Base-by-base conservation (phyloP, 2,797 vertebrate species). In the Esox masquinongy region DNA sequence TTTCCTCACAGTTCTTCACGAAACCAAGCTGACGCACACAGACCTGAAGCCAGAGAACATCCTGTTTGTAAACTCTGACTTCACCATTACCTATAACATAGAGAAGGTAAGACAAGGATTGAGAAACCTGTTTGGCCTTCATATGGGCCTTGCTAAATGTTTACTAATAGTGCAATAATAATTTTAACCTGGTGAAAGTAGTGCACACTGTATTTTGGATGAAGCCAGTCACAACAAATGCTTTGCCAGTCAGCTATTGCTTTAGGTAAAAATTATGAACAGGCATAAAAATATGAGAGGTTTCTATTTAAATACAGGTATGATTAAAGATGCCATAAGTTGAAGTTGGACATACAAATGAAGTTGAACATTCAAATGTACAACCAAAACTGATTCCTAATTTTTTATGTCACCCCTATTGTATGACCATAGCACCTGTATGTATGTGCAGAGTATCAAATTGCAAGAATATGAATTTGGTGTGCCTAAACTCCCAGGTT, bases 31-130 rank as follows among this genome's bases (percentile, higher is more conserved):
- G 90, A 99, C 98, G 7, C 98, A 99, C 90, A 99, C 98, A 5
- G 98, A 99, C 91, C 92, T 99, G 83, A 99, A 99, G 87, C 98
- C 98, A 0, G 98, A 99, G 86, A 99, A 99, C 84, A 99, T 99
- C 86, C 93, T 99, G 24, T 99, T 99, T 29, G 96, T 99, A 78
- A 98, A 96, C 91, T 98, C 98, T 0, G 97, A 99, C 88, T 99
- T 97, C 1, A 96, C 96, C 4, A 95, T 98, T 86, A 96, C 95
- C 53, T 99, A 97, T 88, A 99, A 98, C 59, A 87, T 97, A 74
- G 97, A 99, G 71, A 99, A 99, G 98, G 98, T 99, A 90, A 93
- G 88, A 63, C 31, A 4, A 56, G 53, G 1, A 31, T 15, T 24
- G 43, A 31, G 15, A 22, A 49, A 43, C 43, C 68, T 69, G 17